Base-by-base conservation (phyloP, 2,888 invertebrate species). In the Synanthedon vespiformis region DNA sequence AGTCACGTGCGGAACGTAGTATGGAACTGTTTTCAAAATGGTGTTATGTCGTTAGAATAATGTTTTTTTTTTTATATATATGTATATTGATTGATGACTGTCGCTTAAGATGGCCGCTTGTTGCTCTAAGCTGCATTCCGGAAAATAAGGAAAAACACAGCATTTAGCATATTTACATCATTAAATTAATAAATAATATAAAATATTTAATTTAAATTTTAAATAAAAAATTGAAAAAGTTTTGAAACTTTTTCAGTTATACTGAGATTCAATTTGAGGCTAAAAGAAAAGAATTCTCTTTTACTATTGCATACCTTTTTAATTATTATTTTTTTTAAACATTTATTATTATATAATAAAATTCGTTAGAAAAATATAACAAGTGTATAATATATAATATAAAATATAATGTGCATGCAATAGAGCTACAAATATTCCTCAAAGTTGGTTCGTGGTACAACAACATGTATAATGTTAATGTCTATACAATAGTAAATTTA, bases 91-190 rank as follows among this genome's bases (percentile, higher is more conserved):
- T 63, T 58, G 69, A 65, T 67, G 67, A 64, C 51, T 48, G 12
- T 48, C 16, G 18, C 49, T 52, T 61, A 60, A 55, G 68, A 60
- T 64, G 72, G 77, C 76, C 76, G 74, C 66, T 65, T 69, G 75
- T 70, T 61, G 77, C 61, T 84, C 5, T 87, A 87, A 80, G 86
- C 86, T 87, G 86, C 86, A 84, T 84, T 84, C 86, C 86, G 59
- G 59, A 67, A 67, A 61, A 63, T 58, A 63, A 57, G 63, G 65
- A 69, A 69, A 68, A 60, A 61, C 59, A 59, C 53, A 62, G 65
- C 62, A 58, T 66, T 67, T 64, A 68, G 58, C 62, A 54, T 59
- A 18, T 52, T 18, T 10, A 51, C 50, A 41, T n/a, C 22, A 48
- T 3, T 8, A 48, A 40, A 50, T 51, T 51, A 52, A 52, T 51